phyloP scores from a whole-genome alignment of 2,888 invertebrate genomes.

The Eupithecia vulgata region DNA sequence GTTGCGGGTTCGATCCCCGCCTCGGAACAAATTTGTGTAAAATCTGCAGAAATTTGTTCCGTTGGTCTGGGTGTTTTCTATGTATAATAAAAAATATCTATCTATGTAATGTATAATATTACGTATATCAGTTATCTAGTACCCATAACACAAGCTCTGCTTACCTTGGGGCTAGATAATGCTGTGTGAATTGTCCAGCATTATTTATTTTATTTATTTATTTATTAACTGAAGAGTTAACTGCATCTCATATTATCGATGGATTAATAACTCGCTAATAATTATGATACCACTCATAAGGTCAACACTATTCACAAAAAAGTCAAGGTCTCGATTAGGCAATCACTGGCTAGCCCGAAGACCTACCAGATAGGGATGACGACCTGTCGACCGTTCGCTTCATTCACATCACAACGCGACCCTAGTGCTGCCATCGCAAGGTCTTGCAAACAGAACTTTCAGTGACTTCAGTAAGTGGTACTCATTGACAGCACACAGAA shows the following conservation, averaged over 20 bases:
- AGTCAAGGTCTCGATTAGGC: not conserved
- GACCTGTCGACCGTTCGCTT: conserved; percentile 35
- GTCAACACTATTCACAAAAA: not conserved
- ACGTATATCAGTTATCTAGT: no score
- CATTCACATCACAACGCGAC: conserved; percentile 49
- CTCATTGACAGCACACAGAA: not conserved
- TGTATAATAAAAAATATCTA: no score
- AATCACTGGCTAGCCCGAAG: conserved; percentile 9
- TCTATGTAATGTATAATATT: no score
- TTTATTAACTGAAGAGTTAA: no score
- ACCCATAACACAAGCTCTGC: no score
- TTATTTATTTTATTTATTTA: no score
- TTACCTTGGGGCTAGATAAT: no score
- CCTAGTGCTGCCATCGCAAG: conserved; percentile 33
- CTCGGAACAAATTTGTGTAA: no score
- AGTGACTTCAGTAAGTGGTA: conserved; percentile 47
- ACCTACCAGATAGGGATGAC: conserved; percentile 36
- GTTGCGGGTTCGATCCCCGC: no score
- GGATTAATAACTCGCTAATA: not conserved
- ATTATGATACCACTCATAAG: not conserved
- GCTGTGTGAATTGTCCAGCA: no score
- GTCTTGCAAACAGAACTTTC: conserved; percentile 31
- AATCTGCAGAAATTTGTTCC: no score
- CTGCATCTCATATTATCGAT: not conserved
- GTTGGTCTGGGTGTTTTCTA: no score